Evolutionary conservation across 2,797 vertebrate species (phyloP).

Genomic region (Characodon lateralis): DNA sequence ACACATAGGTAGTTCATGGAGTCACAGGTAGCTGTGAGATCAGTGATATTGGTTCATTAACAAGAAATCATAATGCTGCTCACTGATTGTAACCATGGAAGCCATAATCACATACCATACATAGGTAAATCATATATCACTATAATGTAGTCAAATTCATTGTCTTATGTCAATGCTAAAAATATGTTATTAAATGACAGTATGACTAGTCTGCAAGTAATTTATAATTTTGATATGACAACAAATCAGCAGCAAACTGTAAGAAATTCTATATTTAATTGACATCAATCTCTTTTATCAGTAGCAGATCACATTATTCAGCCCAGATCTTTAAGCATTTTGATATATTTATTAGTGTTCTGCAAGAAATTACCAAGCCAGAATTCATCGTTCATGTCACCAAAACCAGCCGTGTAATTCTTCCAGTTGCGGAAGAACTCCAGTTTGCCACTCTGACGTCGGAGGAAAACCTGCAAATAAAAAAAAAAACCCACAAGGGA

Average conservation of each 20-base stretch:
- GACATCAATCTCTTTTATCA: not conserved
- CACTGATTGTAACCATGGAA: not conserved
- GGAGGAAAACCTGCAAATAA: slow-evolving; percentile 87
- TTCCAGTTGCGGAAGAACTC: slow-evolving; percentile 97
- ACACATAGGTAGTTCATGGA: not conserved
- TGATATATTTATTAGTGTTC: not conserved
- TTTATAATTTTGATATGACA: not conserved
- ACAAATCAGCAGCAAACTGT: not conserved
- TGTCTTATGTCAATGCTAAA: not conserved
- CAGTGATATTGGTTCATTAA: not conserved
- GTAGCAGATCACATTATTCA: not conserved
- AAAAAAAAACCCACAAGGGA: not conserved
- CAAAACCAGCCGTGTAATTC: slow-evolving; percentile 90
- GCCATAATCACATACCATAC: not conserved
- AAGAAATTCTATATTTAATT: not conserved
- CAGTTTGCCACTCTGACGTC: slow-evolving; percentile 88
- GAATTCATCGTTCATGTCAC: slow-evolving; percentile 92
- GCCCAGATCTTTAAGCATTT: not conserved
- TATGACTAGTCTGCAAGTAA: too few species aligned
- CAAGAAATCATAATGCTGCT: not conserved
- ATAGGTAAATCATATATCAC: too few species aligned
- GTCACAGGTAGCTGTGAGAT: not conserved
- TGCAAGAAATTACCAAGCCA: slow-evolving; percentile 86
- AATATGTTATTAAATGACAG: not conserved
- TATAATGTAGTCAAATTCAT: not conserved